Base-by-base conservation (phyloP, 1,140 invertebrate genomes). In the Lepidostoma basale region DNA sequence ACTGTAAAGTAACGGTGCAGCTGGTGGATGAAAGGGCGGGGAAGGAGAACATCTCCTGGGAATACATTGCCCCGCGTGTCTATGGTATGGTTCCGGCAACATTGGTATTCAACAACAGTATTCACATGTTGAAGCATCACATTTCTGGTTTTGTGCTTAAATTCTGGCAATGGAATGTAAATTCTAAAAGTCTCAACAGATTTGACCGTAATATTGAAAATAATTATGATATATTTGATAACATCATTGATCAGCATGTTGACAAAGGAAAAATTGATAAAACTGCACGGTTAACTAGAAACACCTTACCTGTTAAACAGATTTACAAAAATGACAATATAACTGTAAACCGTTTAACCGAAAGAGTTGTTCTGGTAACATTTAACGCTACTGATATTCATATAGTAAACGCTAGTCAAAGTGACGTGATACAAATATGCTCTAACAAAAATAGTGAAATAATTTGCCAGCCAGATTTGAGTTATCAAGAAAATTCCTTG, bases 121-220 rank as follows among this genome's bases (percentile, higher is more conserved):
- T 33, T 40, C 76, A 75, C 68, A 74, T 83, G 66, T 52, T 83
- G 42, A 87, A 86, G 67, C 81, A 83, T 2, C 84, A 85, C 36
- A 85, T 89, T 40, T 82, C 85, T 23, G 90, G 90, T 0, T 92
- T 92, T 80, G 87, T 90, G 20, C 78, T 93, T 42, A 92, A 93
- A 81, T 89, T 91, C 76, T 92, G 91, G 91, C 86, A 90, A 73
- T 92, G 89, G 89, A 85, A 84, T 25, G 59, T 62, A 63, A 81
- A 79, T 77, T 76, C 78, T 52, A 81, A 81, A 74, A 78, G 77
- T 78, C 76, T 77, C 76, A 79, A 77, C 22, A 80, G 81, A 76
- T 76, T 79, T 69, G 77, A 83, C 65, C 79, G 82, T 72, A 76
- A 81, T 18, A 76, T 68, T 68, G 80, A 83, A 62, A 79, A 80